Conservation (phyloP, 2,888 invertebrate genomes). For the Drosophila acutilabella region DNA sequence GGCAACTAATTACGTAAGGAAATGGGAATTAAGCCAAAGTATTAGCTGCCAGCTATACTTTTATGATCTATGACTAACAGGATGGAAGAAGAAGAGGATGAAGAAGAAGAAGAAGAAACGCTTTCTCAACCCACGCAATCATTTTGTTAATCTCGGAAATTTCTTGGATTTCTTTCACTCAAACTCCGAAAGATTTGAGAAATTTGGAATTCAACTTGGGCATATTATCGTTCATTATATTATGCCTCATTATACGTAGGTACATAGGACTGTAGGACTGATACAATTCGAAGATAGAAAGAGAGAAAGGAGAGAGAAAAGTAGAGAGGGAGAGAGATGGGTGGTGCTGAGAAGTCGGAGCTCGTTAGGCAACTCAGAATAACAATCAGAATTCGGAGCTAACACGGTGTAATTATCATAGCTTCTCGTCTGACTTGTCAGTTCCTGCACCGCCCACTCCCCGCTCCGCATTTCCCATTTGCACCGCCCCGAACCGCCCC, state of each 20-base stretch:
- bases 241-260: slow-evolving; percentile 42
- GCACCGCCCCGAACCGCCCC: neutral
- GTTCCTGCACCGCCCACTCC: slow-evolving; percentile 49
- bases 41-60: slow-evolving; percentile 3
- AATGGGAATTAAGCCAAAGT: slow-evolving; percentile 1
- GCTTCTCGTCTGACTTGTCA: slow-evolving; percentile 34
- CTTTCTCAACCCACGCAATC: slow-evolving; percentile 48
- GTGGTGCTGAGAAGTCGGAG: slow-evolving; percentile 49
- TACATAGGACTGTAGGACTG: slow-evolving; percentile 42
- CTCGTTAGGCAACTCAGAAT: slow-evolving; percentile 61
- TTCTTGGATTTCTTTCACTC: slow-evolving; percentile 33
- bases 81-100: neutral
- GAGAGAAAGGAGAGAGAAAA: no score
- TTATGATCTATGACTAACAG: slow-evolving; percentile 22
- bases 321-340: slow-evolving; percentile 11
- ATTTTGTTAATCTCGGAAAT: slow-evolving; percentile 16
- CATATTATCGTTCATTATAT: slow-evolving; percentile 73
- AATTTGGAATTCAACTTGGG: slow-evolving; percentile 32
- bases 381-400: slow-evolving; percentile 52
- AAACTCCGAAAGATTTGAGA: slow-evolving; percentile 1
- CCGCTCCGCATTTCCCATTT: neutral
- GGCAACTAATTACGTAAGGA: slow-evolving; percentile 10
- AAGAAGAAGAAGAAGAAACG: slow-evolving; percentile 11
- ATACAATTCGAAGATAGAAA: slow-evolving; percentile 45
- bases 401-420: slow-evolving; percentile 74